These are phyloP conservation scores for Panzeria rudis DNA, from an alignment of 2,888 invertebrate genomes.

Conservation along the genomic window DNA sequence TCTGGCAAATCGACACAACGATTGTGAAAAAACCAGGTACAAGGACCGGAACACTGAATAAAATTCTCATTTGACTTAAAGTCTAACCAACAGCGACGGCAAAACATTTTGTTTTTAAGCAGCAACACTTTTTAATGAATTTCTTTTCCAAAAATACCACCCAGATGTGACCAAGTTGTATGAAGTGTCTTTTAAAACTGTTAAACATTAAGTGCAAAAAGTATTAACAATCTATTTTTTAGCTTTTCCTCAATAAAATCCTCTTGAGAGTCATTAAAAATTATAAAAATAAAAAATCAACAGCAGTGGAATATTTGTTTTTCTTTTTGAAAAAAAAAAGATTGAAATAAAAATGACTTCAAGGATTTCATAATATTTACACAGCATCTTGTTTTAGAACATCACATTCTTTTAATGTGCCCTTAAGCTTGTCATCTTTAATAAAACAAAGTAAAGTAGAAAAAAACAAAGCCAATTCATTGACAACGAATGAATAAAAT, in stretches of 20 bases:
- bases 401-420: conserved; percentile 48
- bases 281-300: conserved; percentile 55
- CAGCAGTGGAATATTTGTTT: conserved; percentile 54
- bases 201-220: conserved; percentile 49
- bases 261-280: conserved; percentile 75
- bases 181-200: conserved; percentile 66
- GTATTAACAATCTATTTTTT: conserved; percentile 57
- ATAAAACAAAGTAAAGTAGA: neutral
- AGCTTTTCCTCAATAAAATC: conserved; percentile 43
- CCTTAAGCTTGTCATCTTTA: conserved; percentile 65
- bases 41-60: conserved; percentile 81
- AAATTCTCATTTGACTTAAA: conserved; percentile 77
- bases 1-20: conserved; percentile 79
- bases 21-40: conserved; percentile 79
- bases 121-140: neutral
- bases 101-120: conserved; percentile 78
- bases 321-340: conserved; percentile 40
- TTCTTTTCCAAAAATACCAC: neutral
- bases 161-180: conserved; percentile 59
- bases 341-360: conserved; percentile 67
- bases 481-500: conserved; percentile 76
- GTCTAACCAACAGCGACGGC: conserved; percentile 83
- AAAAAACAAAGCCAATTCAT: conserved; percentile 48
- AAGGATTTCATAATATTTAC: conserved; percentile 71
- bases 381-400: conserved; percentile 30